Conservation (phyloP, 2,888 invertebrate genomes). For the Litoditis marina region DNA sequence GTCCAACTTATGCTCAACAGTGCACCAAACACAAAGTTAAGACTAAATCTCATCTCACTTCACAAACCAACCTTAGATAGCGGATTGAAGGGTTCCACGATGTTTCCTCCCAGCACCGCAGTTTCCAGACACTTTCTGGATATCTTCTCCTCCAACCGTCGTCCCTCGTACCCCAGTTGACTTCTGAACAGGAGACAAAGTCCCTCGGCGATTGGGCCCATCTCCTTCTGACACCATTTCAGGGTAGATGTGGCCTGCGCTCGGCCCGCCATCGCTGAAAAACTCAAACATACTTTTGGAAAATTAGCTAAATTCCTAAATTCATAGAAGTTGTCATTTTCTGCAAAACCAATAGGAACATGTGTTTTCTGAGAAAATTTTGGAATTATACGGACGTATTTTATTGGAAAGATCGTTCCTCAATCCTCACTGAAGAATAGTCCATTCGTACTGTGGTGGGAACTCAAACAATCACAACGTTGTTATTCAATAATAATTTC, state of each 20-base stretch:
- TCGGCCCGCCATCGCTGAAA: no score
- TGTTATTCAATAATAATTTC: no score
- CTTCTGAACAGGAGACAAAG: constrained; percentile 40
- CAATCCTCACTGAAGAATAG: no score
- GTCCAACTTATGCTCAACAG: no score
- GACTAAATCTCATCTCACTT: no score
- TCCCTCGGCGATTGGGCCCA: constrained; percentile 36
- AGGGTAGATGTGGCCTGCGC: constrained; percentile 22
- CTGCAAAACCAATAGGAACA: not conserved
- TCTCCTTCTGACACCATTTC: constrained; percentile 38
- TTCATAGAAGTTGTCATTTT: not conserved
- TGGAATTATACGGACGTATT: no score
- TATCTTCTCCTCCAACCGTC: constrained; percentile 35
- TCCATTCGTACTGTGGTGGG: no score
- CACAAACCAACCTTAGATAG: not conserved
- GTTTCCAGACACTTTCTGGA: constrained; percentile 34
- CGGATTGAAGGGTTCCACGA: constrained; percentile 37
- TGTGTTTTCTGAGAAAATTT: no score
- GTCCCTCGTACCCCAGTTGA: constrained; percentile 56
- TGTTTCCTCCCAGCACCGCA: constrained; percentile 41
- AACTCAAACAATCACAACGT: no score
- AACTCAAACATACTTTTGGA: not conserved
- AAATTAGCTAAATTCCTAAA: not conserved
- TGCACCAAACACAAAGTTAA: no score
- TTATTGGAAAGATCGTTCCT: no score